These are phyloP conservation scores for Phaethornis superciliosus DNA, from an alignment of 2,113 vertebrate genomes.

Conservation along the genomic window DNA sequence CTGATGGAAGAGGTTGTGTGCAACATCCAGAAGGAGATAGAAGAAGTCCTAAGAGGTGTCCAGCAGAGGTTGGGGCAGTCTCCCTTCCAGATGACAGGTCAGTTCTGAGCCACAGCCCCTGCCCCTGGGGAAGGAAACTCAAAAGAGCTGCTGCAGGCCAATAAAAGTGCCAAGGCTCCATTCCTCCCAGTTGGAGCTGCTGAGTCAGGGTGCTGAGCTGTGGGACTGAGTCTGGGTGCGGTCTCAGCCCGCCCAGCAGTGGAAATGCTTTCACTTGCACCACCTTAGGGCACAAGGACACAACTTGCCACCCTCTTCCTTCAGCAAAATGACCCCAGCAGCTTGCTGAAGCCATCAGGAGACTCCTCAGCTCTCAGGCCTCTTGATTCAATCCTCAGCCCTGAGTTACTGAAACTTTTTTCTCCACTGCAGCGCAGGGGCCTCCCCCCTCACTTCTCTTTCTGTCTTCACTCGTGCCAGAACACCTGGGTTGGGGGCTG, in stretches of 20 bases:
- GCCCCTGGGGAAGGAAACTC: neutral
- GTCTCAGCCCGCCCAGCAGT: neutral
- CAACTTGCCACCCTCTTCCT: neutral
- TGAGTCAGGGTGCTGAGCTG: neutral
- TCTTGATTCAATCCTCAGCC: neutral
- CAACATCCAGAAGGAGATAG: slow-evolving; percentile 90
- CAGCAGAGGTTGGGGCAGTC: slow-evolving; percentile 83
- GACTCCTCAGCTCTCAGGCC: neutral
- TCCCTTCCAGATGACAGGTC: slow-evolving; percentile 88
- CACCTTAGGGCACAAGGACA: neutral
- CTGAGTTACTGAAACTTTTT: neutral
- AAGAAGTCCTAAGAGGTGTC: slow-evolving; percentile 85
- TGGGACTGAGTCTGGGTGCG: neutral
- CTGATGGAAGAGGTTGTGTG: slow-evolving; percentile 92
- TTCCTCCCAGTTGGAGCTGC: neutral
- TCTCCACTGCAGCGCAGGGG: neutral
- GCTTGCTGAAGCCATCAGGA: neutral
- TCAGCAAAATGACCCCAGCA: neutral
- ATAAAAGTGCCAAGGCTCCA: neutral
- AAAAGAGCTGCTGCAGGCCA: neutral
- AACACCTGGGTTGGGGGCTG: neutral
- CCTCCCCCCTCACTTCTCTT: neutral
- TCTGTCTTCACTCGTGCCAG: neutral
- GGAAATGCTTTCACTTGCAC: neutral
- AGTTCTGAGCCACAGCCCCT: slow-evolving; percentile 20